Evolutionary conservation across 2,888 invertebrate species (phyloP), one percentile per base, ranked within the genome.

Genomic region (Agrypnus murinus): DNA sequence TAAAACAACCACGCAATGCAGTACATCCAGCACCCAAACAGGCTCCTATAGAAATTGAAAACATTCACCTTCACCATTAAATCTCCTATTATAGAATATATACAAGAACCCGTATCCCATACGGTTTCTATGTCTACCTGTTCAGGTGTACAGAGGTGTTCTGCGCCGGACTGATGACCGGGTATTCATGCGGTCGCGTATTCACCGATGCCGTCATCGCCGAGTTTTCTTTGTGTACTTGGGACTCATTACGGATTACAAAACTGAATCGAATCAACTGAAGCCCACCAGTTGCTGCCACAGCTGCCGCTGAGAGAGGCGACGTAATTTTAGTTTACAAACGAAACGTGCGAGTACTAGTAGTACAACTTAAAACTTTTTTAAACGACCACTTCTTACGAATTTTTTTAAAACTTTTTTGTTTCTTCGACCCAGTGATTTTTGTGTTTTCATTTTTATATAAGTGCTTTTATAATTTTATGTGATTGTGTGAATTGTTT

Each of bases 271-370:
- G 40, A 67, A 67, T 32, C 38, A 12, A 25, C 40, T n/a, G 36
- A 38, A 75, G 77, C 78, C 79, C 79, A 81, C 82, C 77, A 81
- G 81, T 82, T 82, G 81, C 80, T 80, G 74, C 67, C 75, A 78
- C 76, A 78, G 78, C 79, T 75, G 63, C 72, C n/a, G n/a, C 25
- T 40, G 70, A 76, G 72, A 48, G 43, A 62, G 43, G 64, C 12
- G 60, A 45, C 40, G 50, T 45, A 58, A 48, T 40, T 3, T 25
- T 25, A 34, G 58, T 65, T 62, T 60, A 1, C 50, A 15, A 17
- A 46, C 25, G 58, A 55, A 58, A 40, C 31, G 53, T 50, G 34
- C 69, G 50, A 62, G 40, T 48, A 40, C 5, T n/a, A n/a, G n/a
- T n/a, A n/a, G n/a, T n/a, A n/a, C n/a, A n/a, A n/a, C n/a, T n/a